phyloP scores from a whole-genome alignment of 1,140 invertebrate genomes.

The Zaprionus tsacasi region DNA sequence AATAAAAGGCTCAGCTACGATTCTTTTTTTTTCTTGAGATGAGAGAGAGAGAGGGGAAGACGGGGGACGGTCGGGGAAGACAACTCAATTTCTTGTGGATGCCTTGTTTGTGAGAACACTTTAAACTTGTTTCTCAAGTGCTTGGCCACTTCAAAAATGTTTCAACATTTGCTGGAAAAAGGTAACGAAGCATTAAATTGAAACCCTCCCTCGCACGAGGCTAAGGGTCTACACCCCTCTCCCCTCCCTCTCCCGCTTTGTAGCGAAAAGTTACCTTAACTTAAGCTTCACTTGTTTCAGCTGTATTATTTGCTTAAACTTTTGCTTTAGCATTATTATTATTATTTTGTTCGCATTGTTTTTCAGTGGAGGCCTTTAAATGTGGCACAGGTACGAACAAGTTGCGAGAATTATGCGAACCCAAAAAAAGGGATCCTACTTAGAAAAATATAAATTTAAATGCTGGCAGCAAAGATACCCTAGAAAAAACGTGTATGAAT shows the following conservation, averaged over 20 bases:
- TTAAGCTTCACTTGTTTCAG: conserved; percentile 41
- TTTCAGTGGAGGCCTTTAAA: conserved; percentile 7
- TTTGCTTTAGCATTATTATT: conserved; percentile 62
- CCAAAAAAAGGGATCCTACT: neutral
- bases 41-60: neutral
- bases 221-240: neutral
- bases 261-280: conserved; percentile 34
- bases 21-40: neutral
- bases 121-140: conserved; percentile 65
- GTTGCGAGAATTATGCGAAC: conserved; percentile 10
- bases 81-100: conserved; percentile 46
- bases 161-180: conserved; percentile 62
- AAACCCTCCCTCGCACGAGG: conserved; percentile 44
- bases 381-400: conserved; percentile 23
- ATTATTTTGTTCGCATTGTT: conserved; percentile 57
- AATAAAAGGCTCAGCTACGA: conserved; percentile 55
- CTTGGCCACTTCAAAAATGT: conserved; percentile 61
- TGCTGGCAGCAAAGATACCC: neutral
- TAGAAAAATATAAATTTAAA: neutral
- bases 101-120: conserved; percentile 44
- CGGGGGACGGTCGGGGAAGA: neutral
- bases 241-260: conserved; percentile 5
- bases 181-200: conserved; percentile 80
- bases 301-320: conserved; percentile 58
- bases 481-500: neutral